Base-by-base conservation (phyloP, 2,888 invertebrate species). In the Hypomecis punctinalis region DNA sequence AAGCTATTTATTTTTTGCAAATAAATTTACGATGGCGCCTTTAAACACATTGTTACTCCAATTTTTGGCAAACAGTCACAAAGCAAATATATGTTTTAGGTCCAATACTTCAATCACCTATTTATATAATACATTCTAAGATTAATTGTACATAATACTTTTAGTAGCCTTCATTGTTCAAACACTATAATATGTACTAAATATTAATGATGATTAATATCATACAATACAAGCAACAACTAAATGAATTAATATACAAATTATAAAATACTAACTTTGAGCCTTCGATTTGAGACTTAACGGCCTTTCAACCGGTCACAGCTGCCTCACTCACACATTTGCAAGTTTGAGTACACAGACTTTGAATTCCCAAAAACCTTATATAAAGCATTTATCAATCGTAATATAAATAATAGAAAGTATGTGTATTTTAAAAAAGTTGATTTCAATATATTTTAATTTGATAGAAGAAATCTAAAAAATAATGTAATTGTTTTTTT, bases 151-250 rank as follows among this genome's bases (percentile, higher is more conserved):
- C 7, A 43, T 59, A 66, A 66, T 66, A 66, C 66, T 66, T 55
- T 35, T 37, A 36, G 51, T 66, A 66, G 62, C 59, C 59, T 62
- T 66, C 58, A 54, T 55, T 54, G 54, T 63, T 53, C 40, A 37
- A 57, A 53, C n/a, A 52, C 53, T 13, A 52, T 58, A 47, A n/a
- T 39, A 6, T 58, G 39, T 48, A 56, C 23, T 35, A 42, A 42
- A n/a, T 11, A 37, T 48, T 5, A n/a, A 36, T 49, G 13, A 37
- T 35, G 1, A 51, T 35, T 36, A 49, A 36, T 33, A 33, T 43
- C 5, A 51, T 43, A 49, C 42, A 40, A 47, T 47, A 61, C 9
- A 61, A 13, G 13, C 35, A 52, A 54, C 8, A 23, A 42, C 54
- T 54, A 53, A 43, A 33, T 11, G n/a, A 54, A 54, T 33, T 43